Evolutionary conservation across 2,888 invertebrate genomes (phyloP).

Genomic region (Mantis religiosa): DNA sequence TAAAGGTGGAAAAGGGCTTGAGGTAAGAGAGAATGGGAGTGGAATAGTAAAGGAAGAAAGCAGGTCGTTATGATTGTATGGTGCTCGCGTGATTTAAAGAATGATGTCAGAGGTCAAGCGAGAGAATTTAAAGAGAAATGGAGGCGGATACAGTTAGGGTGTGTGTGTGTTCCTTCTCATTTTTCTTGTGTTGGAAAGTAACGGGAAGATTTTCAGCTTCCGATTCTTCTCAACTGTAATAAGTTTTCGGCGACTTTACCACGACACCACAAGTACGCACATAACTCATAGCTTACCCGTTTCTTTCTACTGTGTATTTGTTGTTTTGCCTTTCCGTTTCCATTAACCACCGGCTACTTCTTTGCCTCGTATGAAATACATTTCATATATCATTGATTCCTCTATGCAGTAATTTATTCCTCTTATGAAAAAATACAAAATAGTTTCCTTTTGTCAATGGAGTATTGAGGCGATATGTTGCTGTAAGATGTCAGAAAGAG

Average conservation of each 20-base stretch:
- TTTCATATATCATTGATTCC: neutral
- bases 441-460: no score
- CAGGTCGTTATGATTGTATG: neutral
- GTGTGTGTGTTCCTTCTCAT: neutral
- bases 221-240: neutral
- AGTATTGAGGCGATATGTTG: no score
- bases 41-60: neutral
- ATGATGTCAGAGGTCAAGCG: slow-evolving; percentile 6
- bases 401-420: neutral
- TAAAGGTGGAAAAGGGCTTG: neutral
- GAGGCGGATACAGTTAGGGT: neutral
- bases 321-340: neutral
- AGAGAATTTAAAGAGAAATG: slow-evolving; percentile 5
- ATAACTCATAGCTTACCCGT: neutral
- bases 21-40: neutral
- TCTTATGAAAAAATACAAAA: no score
- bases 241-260: neutral
- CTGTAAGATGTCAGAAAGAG: no score
- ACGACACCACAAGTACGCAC: neutral
- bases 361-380: neutral
- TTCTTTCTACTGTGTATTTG: neutral
- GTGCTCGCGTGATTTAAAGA: neutral
- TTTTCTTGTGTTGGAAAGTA: neutral
- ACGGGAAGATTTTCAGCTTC: neutral
- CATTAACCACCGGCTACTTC: neutral